phyloP scores from a whole-genome alignment of 2,888 invertebrate species.

The Amphipoea lucens region DNA sequence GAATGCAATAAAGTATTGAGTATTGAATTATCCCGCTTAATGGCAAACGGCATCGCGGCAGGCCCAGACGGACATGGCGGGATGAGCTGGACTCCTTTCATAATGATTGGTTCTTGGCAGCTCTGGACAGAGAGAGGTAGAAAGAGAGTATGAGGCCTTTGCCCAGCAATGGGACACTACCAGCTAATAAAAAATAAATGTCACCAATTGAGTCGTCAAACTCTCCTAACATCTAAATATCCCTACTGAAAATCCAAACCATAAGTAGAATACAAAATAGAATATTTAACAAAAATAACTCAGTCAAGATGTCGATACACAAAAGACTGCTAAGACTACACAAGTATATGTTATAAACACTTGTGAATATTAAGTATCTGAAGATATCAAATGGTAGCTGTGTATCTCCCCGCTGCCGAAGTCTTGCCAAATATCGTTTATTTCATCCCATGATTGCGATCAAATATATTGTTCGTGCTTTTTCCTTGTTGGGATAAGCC shows the following conservation, averaged over 20 bases:
- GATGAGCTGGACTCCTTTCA: no score
- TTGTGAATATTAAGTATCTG: constrained; percentile 58
- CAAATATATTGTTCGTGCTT: constrained; percentile 53
- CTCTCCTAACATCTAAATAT: not conserved
- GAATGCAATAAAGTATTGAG: no score
- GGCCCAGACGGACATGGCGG: no score
- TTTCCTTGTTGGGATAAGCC: constrained; percentile 49
- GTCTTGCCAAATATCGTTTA: constrained; percentile 61
- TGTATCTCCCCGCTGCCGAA: constrained; percentile 40
- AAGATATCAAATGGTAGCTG: constrained; percentile 48
- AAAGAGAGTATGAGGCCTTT: not conserved
- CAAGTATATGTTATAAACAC: constrained; percentile 29
- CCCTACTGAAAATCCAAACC: not conserved
- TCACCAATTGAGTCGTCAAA: not conserved
- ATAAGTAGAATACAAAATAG: not conserved
- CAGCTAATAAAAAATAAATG: not conserved
- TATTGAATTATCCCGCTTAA: not conserved
- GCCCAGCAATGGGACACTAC: not conserved
- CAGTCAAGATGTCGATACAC: constrained; percentile 34
- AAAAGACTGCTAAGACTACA: constrained; percentile 23
- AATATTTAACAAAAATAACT: constrained; percentile 39
- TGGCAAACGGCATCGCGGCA: no score
- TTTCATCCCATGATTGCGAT: constrained; percentile 60
- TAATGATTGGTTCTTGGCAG: no score
- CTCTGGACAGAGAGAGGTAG: not conserved